Evolutionary conservation across 2,113 vertebrate species (phyloP), one percentile per base, ranked within the genome.

Genomic region (Casuarius casuarius): DNA sequence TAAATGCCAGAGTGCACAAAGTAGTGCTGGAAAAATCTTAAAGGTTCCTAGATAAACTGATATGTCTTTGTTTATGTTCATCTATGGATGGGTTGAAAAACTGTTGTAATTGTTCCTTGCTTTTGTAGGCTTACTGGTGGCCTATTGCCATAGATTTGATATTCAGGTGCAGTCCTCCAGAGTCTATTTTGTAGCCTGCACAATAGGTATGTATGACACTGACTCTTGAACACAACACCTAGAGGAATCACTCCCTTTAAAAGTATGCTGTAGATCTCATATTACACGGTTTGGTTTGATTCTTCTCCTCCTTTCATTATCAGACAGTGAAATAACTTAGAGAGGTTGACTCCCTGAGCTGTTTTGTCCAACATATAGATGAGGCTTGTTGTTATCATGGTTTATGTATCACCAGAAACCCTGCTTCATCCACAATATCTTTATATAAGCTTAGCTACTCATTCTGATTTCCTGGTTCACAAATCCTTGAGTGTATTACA

Each of bases 131-230:
- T 97, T 99, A 88, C 97, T 99, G 85, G 99, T 99, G 80, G 99
- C 98, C 5, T 99, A 99, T 94, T 99, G 99, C 95, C 99, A 99
- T 96, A 98, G 99, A 84, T 99, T 99, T 92, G 99, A 99, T 97
- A 98, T 99, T 94, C 98, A 99, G 94, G 99, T 98, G 86, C 99
- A 99, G 76, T 99, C 99, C 1, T 98, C 99, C 90, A 97, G 98
- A 93, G 98, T 99, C 94, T 99, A 99, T 97, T 99, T 99, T 76
- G 97, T 99, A 95, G 98, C 99, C 97, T 99, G 99, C 97, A 99
- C 99, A 8, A 95, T 99, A 12, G 99, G 99, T 99, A 98, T 0
- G 99, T 98, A 33, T 42, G 10, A 38, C 35, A 42, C 35, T 25
- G 52, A 25, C 38, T 7, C 61, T n/a, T 59, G 12, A 33, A n/a